Conservation (phyloP, 2,888 invertebrate species). For the Pollenia angustigena region DNA sequence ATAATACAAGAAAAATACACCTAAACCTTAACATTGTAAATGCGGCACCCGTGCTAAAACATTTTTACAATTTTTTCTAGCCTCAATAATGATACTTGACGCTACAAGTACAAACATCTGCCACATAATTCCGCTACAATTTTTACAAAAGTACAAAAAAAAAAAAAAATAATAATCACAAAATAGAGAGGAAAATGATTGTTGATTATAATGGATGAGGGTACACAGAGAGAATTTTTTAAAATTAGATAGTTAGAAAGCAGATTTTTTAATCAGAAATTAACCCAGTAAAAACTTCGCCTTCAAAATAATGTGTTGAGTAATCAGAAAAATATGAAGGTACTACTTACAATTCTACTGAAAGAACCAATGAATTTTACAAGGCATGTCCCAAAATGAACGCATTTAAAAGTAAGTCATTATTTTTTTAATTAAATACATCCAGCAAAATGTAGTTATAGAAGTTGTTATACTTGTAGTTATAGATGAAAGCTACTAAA, state of each 20-base stretch:
- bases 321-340: no score
- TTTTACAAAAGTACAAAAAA: conserved; percentile 57
- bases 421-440: no score
- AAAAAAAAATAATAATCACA: conserved; percentile 20
- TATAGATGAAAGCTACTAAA: no score
- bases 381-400: no score
- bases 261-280: no score
- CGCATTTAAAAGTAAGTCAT: no score
- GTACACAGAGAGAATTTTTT: conserved; percentile 14
- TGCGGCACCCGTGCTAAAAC: conserved; percentile 61
- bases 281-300: no score
- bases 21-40: conserved; percentile 42
- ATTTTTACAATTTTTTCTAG: conserved; percentile 29
- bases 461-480: no score
- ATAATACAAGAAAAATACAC: conserved; percentile 15
- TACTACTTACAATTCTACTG: no score
- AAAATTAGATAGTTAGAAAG: neutral
- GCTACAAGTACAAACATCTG: conserved; percentile 72
- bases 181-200: conserved; percentile 55
- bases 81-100: conserved; percentile 63
- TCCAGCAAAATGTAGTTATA: no score
- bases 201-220: conserved; percentile 5
- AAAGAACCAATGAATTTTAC: no score
- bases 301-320: no score
- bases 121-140: conserved; percentile 71